phyloP scores from a whole-genome alignment of 2,888 invertebrate genomes.

The Branchipolynoe longqiensis region DNA sequence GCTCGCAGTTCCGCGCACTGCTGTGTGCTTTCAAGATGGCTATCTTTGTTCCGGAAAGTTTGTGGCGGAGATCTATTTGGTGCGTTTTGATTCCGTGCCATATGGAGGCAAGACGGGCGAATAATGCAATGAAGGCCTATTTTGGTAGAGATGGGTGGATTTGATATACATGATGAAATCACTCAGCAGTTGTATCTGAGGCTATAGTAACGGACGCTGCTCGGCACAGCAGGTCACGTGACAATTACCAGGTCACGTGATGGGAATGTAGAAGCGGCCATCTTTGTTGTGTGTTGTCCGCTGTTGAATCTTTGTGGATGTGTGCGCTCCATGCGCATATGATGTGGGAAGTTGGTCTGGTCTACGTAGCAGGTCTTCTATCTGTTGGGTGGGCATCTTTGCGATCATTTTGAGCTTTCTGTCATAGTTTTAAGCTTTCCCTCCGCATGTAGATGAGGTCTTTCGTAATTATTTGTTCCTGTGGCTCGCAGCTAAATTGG shows the following conservation, averaged over 20 bases:
- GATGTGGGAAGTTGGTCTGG: not conserved
- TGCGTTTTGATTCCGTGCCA: not conserved
- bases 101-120: not conserved
- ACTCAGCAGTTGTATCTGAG: conserved; percentile 31
- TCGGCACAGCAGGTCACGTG: not conserved
- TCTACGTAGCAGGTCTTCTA: too few relatives aligned
- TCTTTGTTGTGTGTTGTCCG: too few relatives aligned
- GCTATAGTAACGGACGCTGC: not conserved
- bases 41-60: not conserved
- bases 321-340: not conserved
- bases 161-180: not conserved
- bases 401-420: too few relatives aligned
- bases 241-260: not conserved
- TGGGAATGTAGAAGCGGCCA: too few relatives aligned
- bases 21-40: too few relatives aligned
- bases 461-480: too few relatives aligned
- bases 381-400: too few relatives aligned
- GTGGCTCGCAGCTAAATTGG: too few relatives aligned
- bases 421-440: too few relatives aligned
- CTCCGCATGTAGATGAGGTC: too few relatives aligned
- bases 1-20: too few relatives aligned
- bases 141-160: conserved; percentile 29
- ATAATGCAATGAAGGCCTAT: conserved; percentile 28
- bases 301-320: too few relatives aligned
- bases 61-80: not conserved